Base-by-base conservation (phyloP, 2,113 vertebrate genomes). In the Galeopterus variegatus region DNA sequence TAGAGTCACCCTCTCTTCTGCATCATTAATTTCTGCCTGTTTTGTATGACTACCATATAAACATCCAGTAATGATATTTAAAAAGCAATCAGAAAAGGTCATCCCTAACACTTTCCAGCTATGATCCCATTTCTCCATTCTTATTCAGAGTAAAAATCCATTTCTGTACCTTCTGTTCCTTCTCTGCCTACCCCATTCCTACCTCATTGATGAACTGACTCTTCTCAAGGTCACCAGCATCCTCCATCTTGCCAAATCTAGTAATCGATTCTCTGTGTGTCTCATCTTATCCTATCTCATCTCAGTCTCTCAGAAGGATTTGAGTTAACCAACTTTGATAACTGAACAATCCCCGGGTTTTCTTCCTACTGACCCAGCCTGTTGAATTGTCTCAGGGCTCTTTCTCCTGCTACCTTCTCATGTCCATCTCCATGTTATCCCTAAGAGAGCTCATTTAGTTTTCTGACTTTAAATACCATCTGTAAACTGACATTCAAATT, bases 381-480 rank as follows among this genome's bases (percentile, higher is more conserved):
- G 14, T 69, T 24, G 13, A 6, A 36, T 76, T 36, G 5, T 70
- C 70, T 83, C 36, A 5, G 56, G 28, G 6, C 56, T 52, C 33
- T 56, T 19, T 93, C 65, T 48, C 84, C 45, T 54, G 62, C 50
- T 45, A 11, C 52, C 50, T 54, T 70, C 72, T 75, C 50, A 19
- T 54, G 45, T 21, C 33, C 28, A 6, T 45, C n/a, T n/a, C 31
- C 50, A 26, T 88, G 45, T 84, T 90, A 17, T 26, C 33, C 48
- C 19, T 15, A 41, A 65, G 89, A 48, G 36, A 95, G 6, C 24
- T n/a, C 31, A 19, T 79, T 50, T 9, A 2, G 7, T 26, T 89
- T 54, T 93, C 41, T 77, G 52, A 77, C 33, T 93, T 93, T 52
- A 82, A 88, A 69, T 69, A 69, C 65, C 52, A 56, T n/a, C 18